Evolutionary conservation across 2,797 vertebrate species (phyloP).

Genomic region (Scomberomorus guttatus): DNA sequence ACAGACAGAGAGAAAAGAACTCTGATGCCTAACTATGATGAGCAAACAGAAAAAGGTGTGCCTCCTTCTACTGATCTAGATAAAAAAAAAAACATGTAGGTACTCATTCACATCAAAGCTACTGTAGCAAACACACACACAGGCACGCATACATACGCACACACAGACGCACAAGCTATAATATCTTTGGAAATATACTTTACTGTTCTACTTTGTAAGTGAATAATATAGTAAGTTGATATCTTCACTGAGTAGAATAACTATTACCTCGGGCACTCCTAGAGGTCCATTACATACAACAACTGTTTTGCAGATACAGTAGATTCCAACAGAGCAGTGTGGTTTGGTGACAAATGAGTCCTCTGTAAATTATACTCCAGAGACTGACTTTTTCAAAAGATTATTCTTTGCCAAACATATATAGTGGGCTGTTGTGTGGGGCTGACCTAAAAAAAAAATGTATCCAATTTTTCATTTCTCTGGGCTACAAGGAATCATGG

Average conservation of each 20-base stretch:
- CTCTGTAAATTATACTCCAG: conserved; percentile 7
- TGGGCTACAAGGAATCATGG: conserved; percentile 4
- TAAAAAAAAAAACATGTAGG: conserved; percentile 37
- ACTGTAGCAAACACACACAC: background rate
- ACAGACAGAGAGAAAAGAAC: background rate
- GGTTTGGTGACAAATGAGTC: conserved; percentile 46
- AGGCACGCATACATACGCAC: background rate
- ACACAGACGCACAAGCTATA: background rate
- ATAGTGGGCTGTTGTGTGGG: background rate
- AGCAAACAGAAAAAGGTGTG: conserved; percentile 12
- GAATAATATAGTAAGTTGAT: conserved; percentile 65
- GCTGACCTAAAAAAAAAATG: background rate
- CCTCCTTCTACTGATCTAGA: conserved; percentile 39
- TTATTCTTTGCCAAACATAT: conserved; percentile 13
- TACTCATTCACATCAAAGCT: conserved; percentile 47
- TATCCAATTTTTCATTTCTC: background rate
- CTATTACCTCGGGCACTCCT: conserved; percentile 9
- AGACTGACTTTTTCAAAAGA: conserved; percentile 13
- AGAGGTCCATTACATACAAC: conserved; percentile 31
- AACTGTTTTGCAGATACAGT: conserved; percentile 35
- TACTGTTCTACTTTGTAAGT: conserved; percentile 35
- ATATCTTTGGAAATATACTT: conserved; percentile 6
- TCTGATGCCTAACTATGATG: background rate
- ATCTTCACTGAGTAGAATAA: conserved; percentile 30
- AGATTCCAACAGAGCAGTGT: conserved; percentile 14